Evolutionary conservation across 2,113 vertebrate genomes (phyloP), one percentile per base, ranked within the genome.

Genomic region (Halcyon senegalensis): DNA sequence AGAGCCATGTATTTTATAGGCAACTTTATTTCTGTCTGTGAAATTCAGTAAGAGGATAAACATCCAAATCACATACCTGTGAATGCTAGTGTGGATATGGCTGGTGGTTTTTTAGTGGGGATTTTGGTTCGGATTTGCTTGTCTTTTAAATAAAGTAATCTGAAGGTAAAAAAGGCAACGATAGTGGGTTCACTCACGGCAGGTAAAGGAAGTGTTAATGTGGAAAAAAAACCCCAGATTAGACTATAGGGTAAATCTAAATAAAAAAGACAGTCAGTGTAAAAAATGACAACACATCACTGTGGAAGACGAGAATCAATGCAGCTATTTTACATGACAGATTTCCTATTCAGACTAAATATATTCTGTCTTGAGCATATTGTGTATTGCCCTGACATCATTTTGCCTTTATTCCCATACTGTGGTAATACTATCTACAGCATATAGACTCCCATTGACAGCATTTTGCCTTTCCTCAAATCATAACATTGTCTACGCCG

Each of bases 331-430:
- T 96, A 92, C 84, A 91, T 95, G 84, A 90, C 89, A 97, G 91
- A 86, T 87, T 92, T 94, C 91, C 73, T 86, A 93, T 94, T 96
- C 87, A 95, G 63, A 82, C 88, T 84, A 84, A 93, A 97, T 96
- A 95, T 94, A 96, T 95, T 96, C 82, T 92, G 69, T 77, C 89
- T 96, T 51, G 67, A 96, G 85, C 60, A 96, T 96, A 93, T 90
- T 93, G 70, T 96, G 84, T 88, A 94, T 96, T 92, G 87, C 83
- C 90, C 94, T 96, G 90, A 97, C 87, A 94, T 69, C 28, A 66
- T 94, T 98, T 97, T 96, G 94, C 94, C 87, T 97, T 96, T 87
- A 88, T 95, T 97, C 94, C 10, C 80, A 95, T 93, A 50, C 83
- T 89, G 77, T 93, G 55, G 84, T 80, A 94, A 90, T 90, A 84